A percentile compares a stretch with the other conserved stretches of the same genome.
These are phyloP conservation scores for Sula dactylatra DNA, from an alignment of 2,113 vertebrate genomes.

Conservation along the genomic window DNA sequence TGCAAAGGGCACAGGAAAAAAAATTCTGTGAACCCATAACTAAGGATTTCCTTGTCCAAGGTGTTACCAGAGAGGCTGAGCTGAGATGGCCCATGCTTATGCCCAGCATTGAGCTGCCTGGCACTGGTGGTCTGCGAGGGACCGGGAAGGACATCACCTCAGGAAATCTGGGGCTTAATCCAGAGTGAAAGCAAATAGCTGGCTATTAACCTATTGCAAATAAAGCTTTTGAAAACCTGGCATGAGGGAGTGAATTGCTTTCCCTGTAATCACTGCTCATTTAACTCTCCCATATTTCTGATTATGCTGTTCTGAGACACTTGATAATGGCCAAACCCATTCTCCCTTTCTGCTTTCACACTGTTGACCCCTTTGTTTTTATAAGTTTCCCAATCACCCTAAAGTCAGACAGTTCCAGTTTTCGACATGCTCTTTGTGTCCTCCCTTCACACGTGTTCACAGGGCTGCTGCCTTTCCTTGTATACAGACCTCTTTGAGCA, in stretches of 20 bases:
- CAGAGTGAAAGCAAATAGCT: constrained; percentile 14
- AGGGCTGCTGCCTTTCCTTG: not conserved
- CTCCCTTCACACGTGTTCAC: not conserved
- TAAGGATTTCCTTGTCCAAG: not conserved
- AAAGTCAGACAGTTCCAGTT: not conserved
- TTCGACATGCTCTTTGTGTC: accelerated
- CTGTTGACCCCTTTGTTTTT: not conserved
- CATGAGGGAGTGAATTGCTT: constrained; percentile 30
- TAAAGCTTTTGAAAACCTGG: constrained; percentile 42
- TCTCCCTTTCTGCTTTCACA: not conserved
- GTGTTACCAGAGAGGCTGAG: not conserved
- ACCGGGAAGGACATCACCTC: not conserved
- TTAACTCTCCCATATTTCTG: constrained; percentile 13
- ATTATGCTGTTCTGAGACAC: not conserved
- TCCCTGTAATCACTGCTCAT: not conserved
- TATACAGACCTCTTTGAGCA: not conserved
- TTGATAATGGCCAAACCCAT: not conserved
- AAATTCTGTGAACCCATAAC: not conserved
- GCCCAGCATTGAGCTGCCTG: not conserved
- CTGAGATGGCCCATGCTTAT: not conserved
- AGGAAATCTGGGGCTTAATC: not conserved
- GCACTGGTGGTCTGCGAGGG: not conserved
- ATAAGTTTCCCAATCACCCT: not conserved
- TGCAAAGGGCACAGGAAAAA: not conserved
- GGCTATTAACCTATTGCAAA: not conserved